Evolutionary conservation across 2,113 vertebrate genomes (phyloP).

Genomic region (Falcunculus frontatus): DNA sequence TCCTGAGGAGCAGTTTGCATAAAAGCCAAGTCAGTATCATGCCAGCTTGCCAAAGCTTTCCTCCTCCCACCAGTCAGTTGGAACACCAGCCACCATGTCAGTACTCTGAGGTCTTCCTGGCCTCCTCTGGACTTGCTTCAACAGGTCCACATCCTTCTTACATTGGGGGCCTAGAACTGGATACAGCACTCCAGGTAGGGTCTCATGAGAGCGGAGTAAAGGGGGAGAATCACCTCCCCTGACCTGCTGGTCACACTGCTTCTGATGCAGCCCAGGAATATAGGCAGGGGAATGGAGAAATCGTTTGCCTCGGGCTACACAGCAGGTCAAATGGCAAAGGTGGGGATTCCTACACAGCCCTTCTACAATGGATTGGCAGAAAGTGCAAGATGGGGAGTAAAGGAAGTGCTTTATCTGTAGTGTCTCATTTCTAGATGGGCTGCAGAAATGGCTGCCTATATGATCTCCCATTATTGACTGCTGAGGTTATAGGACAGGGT

Average conservation of each 20-base stretch:
- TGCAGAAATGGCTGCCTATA: neutral
- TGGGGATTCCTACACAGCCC: neutral
- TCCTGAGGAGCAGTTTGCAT: neutral
- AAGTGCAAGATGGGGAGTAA: neutral
- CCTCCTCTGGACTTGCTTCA: neutral
- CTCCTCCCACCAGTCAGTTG: neutral
- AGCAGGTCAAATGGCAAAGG: neutral
- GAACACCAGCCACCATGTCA: rapidly evolving
- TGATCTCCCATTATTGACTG: neutral
- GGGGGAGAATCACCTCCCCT: neutral
- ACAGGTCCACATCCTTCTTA: neutral
- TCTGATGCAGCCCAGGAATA: neutral
- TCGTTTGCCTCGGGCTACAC: rapidly evolving
- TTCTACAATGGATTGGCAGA: neutral
- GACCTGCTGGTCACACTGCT: neutral
- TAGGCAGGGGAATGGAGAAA: neutral
- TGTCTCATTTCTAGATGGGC: neutral
- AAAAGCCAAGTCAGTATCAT: neutral
- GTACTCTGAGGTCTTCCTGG: neutral
- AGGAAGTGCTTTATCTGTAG: neutral
- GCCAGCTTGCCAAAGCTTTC: neutral
- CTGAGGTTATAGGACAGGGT: neutral
- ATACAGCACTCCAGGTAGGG: neutral
- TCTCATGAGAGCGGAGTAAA: neutral
- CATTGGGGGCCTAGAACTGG: rapidly evolving